Evolutionary conservation across 2,113 vertebrate species (phyloP).

Genomic region (Vombatus ursinus): DNA sequence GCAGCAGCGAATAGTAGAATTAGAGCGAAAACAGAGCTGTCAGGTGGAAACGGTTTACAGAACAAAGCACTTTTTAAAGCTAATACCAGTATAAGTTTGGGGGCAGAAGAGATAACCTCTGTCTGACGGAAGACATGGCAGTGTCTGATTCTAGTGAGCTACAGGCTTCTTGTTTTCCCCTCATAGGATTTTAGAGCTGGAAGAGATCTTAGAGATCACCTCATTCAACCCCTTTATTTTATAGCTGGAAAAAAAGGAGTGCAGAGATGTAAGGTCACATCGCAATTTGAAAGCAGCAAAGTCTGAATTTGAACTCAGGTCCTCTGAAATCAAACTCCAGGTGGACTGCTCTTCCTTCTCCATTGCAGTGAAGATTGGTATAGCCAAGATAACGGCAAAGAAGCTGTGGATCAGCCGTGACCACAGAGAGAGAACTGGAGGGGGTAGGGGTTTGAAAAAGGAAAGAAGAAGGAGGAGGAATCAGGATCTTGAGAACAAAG

Average conservation of each 20-base stretch:
- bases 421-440: neutral
- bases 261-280: neutral
- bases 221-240: neutral
- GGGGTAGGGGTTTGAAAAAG: neutral
- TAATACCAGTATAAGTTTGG: slow-evolving; percentile 36
- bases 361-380: neutral
- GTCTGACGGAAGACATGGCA: neutral
- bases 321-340: neutral
- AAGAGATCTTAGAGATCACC: neutral
- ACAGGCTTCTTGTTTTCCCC: neutral
- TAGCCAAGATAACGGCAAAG: neutral
- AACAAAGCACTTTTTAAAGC: slow-evolving; percentile 45
- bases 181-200: neutral
- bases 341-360: neutral
- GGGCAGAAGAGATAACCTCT: neutral
- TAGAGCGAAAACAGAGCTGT: neutral
- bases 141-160: neutral
- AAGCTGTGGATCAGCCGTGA: neutral
- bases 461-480: slow-evolving; percentile 22
- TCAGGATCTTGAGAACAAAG: slow-evolving; percentile 37
- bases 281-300: neutral
- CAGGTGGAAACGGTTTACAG: slow-evolving; percentile 28
- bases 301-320: neutral
- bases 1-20: slow-evolving; percentile 27
- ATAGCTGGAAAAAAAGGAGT: neutral